A percentile compares a stretch with the other conserved stretches of the same genome.
These are phyloP conservation scores for Limnothrissa miodon DNA, from an alignment of 2,113 vertebrate species.

Conservation along the genomic window DNA sequence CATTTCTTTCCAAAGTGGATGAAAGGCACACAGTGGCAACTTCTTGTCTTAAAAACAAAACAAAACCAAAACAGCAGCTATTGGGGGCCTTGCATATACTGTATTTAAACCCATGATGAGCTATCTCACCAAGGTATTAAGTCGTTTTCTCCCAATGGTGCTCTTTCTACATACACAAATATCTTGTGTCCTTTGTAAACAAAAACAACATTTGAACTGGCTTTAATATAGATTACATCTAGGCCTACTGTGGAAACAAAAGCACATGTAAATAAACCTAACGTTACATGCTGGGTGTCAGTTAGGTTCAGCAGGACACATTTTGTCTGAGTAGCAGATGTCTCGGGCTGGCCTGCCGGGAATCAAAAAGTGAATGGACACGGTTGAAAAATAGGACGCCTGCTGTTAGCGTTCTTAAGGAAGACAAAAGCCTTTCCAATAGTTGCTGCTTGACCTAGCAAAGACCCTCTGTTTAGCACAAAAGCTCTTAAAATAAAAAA, in stretches of 20 bases:
- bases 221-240: not conserved
- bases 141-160: too few relatives aligned
- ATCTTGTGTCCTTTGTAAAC: too few relatives aligned
- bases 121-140: too few relatives aligned
- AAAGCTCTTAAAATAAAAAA: not conserved
- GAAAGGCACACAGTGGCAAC: too few relatives aligned
- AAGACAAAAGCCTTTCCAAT: slow-evolving; percentile 31
- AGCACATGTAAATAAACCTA: not conserved
- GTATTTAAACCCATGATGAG: not conserved
- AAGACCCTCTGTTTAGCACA: slow-evolving; percentile 24
- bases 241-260: not conserved
- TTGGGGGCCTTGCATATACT: not conserved
- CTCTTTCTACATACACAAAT: too few relatives aligned
- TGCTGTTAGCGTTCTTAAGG: slow-evolving; percentile 40
- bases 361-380: slow-evolving; percentile 36
- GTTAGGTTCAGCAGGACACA: not conserved
- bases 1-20: not conserved
- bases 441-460: slow-evolving; percentile 26
- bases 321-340: slow-evolving; percentile 30
- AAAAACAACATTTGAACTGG: not conserved
- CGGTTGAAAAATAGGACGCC: slow-evolving; percentile 35
- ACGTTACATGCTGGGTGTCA: not conserved
- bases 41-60: not conserved
- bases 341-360: slow-evolving; percentile 22
- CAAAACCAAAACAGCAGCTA: too few relatives aligned